Evolutionary conservation across 2,888 invertebrate species (phyloP), one percentile per base, ranked within the genome.

Genomic region (Napeogenes inachia): DNA sequence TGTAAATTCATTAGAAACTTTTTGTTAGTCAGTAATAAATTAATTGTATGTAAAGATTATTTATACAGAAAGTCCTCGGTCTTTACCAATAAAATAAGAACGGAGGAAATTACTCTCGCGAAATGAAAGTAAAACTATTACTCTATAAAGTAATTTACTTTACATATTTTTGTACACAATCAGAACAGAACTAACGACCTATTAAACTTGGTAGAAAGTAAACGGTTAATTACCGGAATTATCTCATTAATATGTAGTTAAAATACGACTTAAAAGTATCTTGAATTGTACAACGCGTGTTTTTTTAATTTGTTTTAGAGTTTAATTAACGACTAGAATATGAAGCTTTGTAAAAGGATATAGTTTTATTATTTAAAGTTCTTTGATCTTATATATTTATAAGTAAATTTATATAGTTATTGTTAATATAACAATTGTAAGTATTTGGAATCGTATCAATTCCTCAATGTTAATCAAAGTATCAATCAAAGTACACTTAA

Each of bases 141-240:
- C 57, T 64, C 66, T 64, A 66, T 60, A 66, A 66, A 64, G 66
- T 58, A 66, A 64, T 64, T 66, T 61, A 65, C 54, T 69, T 69
- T 61, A 69, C 67, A 69, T 69, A 68, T 66, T 61, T 64, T 66
- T 61, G 60, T 65, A 56, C 66, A 64, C 69, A 75, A 77, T 73
- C 76, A 77, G 77, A 76, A 77, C 77, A 75, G 67, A 68, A 77
- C 76, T 77, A 77, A 77, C 73, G 70, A 76, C 72, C 75, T 72
- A 74, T 72, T 72, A 73, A 68, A 68, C 65, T 68, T 59, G 56
- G 73, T 73, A 75, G 77, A 77, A 77, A 77, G 77, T 74, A 73
- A 75, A 74, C 70, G 67, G 30, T 50, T 50, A 50, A 50, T 50
- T 50, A 50, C 30, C 47, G 30, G 21, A 50, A 2, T 12, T 30